Evolutionary conservation across 2,113 vertebrate species (phyloP).

Genomic region (Amphilophus citrinellus): DNA sequence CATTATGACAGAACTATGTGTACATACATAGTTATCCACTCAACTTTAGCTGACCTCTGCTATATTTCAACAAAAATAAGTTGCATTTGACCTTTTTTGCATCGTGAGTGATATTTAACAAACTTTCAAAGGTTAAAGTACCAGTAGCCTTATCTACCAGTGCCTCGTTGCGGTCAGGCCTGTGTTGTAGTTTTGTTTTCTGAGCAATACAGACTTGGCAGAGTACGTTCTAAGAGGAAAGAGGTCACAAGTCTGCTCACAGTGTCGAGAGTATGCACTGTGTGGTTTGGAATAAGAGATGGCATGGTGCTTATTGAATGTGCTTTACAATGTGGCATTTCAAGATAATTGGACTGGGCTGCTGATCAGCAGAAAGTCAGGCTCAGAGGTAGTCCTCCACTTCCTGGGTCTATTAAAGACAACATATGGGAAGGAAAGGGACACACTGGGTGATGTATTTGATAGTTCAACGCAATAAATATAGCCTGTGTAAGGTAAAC

Average conservation of each 20-base stretch:
- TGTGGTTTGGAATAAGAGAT: conserved; percentile 37
- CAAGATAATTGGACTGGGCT: conserved; percentile 65
- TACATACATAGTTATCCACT: neutral
- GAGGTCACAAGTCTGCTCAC: conserved; percentile 44
- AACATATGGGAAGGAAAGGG: neutral
- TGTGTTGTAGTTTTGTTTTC: conserved; percentile 35
- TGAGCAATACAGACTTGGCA: conserved; percentile 23
- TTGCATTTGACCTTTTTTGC: conserved; percentile 13
- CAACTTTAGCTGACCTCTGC: neutral
- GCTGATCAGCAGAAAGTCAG: conserved; percentile 60
- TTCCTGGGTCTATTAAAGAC: conserved; percentile 11
- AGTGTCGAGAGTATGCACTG: conserved; percentile 36
- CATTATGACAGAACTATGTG: neutral
- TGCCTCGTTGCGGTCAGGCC: neutral
- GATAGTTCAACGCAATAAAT: conserved; percentile 29
- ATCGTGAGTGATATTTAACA: conserved; percentile 17
- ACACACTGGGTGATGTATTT: conserved; percentile 32
- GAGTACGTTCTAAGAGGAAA: conserved; percentile 45
- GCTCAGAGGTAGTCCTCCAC: conserved; percentile 8
- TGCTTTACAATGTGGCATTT: conserved; percentile 59
- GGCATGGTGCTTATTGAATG: conserved; percentile 52
- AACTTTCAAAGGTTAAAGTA: conserved; percentile 8
- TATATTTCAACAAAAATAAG: neutral
- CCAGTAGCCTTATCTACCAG: conserved; percentile 12
- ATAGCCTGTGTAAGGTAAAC: conserved; percentile 7